phyloP scores from a whole-genome alignment of 2,113 vertebrate genomes.

The Oxyruncus cristatus region DNA sequence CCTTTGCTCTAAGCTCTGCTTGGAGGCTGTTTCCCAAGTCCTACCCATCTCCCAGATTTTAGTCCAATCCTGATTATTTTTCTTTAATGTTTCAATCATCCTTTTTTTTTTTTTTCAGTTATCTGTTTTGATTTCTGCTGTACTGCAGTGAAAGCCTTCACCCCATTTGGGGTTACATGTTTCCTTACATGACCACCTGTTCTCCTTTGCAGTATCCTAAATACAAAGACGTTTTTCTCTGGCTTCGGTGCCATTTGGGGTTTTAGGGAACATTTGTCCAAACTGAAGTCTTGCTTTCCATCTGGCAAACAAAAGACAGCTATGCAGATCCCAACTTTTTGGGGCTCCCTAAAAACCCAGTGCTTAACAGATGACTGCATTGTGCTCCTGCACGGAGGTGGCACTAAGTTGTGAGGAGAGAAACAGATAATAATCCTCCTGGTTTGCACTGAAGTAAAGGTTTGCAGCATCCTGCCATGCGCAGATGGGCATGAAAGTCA shows the following conservation, averaged over 20 bases:
- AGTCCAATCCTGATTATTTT: neutral
- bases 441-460: neutral
- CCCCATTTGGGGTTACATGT: neutral
- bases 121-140: neutral
- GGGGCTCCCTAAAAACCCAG: neutral
- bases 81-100: neutral
- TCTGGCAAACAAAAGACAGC: neutral
- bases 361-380: neutral
- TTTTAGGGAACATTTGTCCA: neutral
- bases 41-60: neutral
- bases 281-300: neutral
- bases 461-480: constrained; percentile 9
- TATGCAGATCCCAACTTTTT: neutral
- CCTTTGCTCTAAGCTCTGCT: neutral
- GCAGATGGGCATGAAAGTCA: constrained; percentile 29
- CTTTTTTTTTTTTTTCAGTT: neutral
- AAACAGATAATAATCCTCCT: neutral
- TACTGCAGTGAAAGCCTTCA: neutral
- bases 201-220: neutral
- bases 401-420: neutral
- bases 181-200: neutral
- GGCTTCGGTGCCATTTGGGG: accelerated
- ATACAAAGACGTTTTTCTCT: neutral
- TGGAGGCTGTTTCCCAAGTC: neutral
- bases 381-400: neutral